Base-by-base conservation (phyloP, 2,888 invertebrate species). In the Eudasyphora cyanicolor region DNA sequence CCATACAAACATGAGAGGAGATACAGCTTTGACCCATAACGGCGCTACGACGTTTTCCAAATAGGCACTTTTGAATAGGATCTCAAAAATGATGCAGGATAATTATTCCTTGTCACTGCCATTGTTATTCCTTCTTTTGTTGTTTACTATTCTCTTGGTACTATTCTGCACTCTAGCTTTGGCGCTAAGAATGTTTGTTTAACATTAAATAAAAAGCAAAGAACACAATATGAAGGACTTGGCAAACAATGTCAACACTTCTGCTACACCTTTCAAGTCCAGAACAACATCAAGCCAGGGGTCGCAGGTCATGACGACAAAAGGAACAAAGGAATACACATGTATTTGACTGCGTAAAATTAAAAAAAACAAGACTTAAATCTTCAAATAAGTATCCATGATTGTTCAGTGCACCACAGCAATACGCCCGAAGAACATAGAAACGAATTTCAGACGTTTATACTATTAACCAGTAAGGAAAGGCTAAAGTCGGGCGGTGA, bases 161-260 rank as follows among this genome's bases (percentile, higher is more conserved):
- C 27, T 57, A 27, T 57, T 57, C n/a, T n/a, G n/a, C n/a, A 12
- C 14, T 45, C n/a, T 45, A 12, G 45, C n/a, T 45, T n/a, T 45
- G 14, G 24, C 57, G 24, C 27, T 27, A 57, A 57, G 57, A 14
- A 27, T 57, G 24, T 57, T 57, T 57, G 57, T 14, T 57, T 57
- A 57, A 57, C 57, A 57, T 24, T 57, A 21, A 51, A 51, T 21
- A n/a, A 21, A 57, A 57, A 12, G 14, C 57, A 57, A 57, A 27
- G 57, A 27, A 21, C 19, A 51, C 21, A 21, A 51, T 19, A 51
- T 21, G 27, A 57, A 57, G 57, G 24, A 57, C 57, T 57, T 57
- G 57, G 14, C 57, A 57, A 27, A 57, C 57, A 57, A 57, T 57
- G 57, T 57, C 57, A 57, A 57, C 57, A 57, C 57, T 57, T 57